These are phyloP conservation scores for Isaurus tuberculatus DNA, from an alignment of 92 coral and sea anemone genomes.

Conservation along the genomic window DNA sequence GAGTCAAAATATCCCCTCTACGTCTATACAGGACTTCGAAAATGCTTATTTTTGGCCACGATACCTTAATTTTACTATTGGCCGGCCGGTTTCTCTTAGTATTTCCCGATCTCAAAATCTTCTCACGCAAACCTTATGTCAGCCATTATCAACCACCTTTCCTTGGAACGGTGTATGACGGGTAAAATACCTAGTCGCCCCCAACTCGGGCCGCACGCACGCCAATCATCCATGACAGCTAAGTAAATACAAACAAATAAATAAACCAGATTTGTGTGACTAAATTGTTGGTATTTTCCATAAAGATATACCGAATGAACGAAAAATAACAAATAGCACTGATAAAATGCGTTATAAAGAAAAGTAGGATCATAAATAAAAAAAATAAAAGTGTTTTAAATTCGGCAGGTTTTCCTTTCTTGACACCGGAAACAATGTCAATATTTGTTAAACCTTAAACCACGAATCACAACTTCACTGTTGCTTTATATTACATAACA, in stretches of 20 bases:
- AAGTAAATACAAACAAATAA: conserved; percentile 78
- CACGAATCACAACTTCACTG: not conserved
- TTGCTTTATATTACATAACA: not conserved
- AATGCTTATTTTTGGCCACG: not conserved
- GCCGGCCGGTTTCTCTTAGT: conserved; percentile 49
- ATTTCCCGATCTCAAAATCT: conserved; percentile 70
- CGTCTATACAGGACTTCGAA: not conserved
- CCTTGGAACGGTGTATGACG: conserved; percentile 72
- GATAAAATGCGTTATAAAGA: not conserved
- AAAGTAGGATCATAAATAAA: not conserved
- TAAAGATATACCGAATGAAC: too few species aligned
- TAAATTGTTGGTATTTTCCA: not conserved
- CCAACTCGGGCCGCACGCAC: conserved; percentile 3
- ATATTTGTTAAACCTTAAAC: not conserved
- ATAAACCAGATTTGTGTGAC: conserved; percentile 24
- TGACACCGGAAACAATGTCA: conserved; percentile 4
- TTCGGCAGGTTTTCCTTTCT: not conserved
- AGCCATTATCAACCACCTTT: conserved; percentile 90
- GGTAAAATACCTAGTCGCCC: conserved; percentile 65
- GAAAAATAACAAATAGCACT: not conserved
- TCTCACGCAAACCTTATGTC: conserved; percentile 62
- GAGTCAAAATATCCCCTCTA: conserved; percentile 8
- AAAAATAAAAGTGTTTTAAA: too few species aligned
- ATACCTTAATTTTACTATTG: not conserved
- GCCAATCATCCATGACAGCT: conserved; percentile 76